Base-by-base conservation (phyloP, 2,113 vertebrate genomes). In the Sus scrofa region DNA sequence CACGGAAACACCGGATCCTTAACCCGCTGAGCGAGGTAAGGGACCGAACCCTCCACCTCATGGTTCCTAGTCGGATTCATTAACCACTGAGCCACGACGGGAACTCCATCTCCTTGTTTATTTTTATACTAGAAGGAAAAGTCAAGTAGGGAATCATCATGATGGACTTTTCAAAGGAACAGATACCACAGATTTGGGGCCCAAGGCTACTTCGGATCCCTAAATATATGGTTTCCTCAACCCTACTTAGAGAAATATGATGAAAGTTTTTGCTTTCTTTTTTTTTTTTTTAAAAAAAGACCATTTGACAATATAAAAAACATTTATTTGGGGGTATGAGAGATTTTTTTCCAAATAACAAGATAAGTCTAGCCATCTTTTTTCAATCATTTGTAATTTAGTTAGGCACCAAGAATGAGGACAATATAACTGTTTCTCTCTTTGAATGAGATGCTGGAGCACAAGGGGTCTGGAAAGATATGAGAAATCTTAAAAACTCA, bases 81-180 rank as follows among this genome's bases (percentile, higher is more conserved):
- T n/a, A n/a, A n/a, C n/a, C n/a, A n/a, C n/a, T n/a, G n/a, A n/a
- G n/a, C n/a, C n/a, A n/a, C n/a, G n/a, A n/a, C n/a, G n/a, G n/a
- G n/a, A n/a, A n/a, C n/a, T n/a, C n/a, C n/a, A n/a, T 75, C n/a
- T 96, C 30, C 24, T 84, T 87, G 30, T 96, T 94, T 96, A 95
- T 95, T 85, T 93, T 94, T 94, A 96, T 91, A 19, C 52, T 75
- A 89, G 58, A 93, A 95, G 68, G 62, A 32, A 65, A 96, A 89
- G 86, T 56, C 39, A 70, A 79, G 77, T 27, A 11, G 70, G 60
- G 56, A 94, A 96, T 68, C 75, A 67, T 79, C 70, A 68, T 15
- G 22, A 70, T 30, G 18, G 3, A 63, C 26, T 96, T 85, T 90
- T 89, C 67, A 92, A 87, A 93, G 68, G 65, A 94, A 79, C 7